phyloP scores from a whole-genome alignment of 2,113 vertebrate species.

The Suncus etruscus region DNA sequence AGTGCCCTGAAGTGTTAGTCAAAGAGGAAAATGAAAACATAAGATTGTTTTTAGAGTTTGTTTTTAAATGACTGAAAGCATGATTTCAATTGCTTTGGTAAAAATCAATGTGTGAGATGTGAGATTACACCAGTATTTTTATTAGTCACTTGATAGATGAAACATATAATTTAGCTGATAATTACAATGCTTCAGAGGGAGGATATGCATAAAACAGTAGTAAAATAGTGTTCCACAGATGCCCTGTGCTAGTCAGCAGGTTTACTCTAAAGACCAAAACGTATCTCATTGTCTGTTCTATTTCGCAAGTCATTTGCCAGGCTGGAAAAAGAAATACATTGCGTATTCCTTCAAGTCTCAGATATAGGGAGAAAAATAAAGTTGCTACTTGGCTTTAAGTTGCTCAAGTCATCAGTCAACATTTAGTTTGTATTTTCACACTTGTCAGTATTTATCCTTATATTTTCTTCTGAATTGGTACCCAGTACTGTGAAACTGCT shows the following conservation, averaged over 20 bases:
- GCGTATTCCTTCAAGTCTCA: slow-evolving; percentile 48
- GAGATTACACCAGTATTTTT: slow-evolving; percentile 4
- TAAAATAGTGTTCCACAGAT: slow-evolving; percentile 74
- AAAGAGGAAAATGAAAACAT: slow-evolving; percentile 58
- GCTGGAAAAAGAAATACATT: slow-evolving; percentile 18
- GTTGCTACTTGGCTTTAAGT: slow-evolving; percentile 12
- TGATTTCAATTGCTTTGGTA: slow-evolving; percentile 65
- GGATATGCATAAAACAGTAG: slow-evolving; percentile 64
- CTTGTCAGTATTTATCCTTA: background rate
- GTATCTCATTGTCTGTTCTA: slow-evolving; percentile 40
- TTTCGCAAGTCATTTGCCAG: slow-evolving; percentile 60
- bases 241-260: slow-evolving; percentile 61
- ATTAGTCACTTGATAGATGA: slow-evolving; percentile 75
- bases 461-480: slow-evolving; percentile 26
- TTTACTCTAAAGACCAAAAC: slow-evolving; percentile 14
- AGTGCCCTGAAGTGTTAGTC: background rate
- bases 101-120: slow-evolving; percentile 65
- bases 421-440: slow-evolving; percentile 5
- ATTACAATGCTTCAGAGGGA: slow-evolving; percentile 40
- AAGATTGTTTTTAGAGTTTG: background rate
- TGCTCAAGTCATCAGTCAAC: slow-evolving; percentile 21
- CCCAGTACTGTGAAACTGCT: background rate
- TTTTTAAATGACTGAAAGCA: slow-evolving; percentile 65
- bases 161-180: slow-evolving; percentile 62
- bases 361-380: background rate